These are phyloP conservation scores for Leptura quadrifasciata DNA, from an alignment of 2,888 invertebrate genomes.

Conservation along the genomic window DNA sequence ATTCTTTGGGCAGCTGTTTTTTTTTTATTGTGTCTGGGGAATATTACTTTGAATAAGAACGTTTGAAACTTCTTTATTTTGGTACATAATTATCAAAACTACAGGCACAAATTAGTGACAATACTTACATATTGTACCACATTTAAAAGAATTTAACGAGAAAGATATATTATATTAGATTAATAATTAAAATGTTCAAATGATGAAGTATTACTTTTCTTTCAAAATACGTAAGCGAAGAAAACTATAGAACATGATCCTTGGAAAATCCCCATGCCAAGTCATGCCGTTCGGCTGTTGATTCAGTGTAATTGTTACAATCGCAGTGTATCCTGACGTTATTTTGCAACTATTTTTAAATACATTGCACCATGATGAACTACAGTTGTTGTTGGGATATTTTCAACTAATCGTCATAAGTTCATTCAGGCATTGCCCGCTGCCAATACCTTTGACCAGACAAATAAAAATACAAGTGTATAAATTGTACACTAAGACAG, in stretches of 20 bases:
- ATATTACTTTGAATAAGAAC: no score
- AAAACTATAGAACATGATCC: background rate
- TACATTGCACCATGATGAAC: conserved; percentile 7
- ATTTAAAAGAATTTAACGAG: no score
- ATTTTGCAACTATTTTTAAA: conserved; percentile 7
- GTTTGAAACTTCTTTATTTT: no score
- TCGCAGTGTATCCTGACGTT: background rate
- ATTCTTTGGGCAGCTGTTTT: no score
- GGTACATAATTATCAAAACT: no score
- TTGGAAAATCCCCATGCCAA: conserved; percentile 7
- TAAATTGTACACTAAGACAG: no score
- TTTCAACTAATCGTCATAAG: background rate
- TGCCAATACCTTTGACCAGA: background rate
- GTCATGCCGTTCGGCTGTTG: background rate
- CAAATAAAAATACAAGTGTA: background rate
- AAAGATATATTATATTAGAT: no score
- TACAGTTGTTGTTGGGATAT: conserved; percentile 1
- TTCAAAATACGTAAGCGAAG: background rate
- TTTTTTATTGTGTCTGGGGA: no score
- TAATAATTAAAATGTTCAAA: background rate
- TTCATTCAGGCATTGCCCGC: background rate
- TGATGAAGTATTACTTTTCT: background rate
- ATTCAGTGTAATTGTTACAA: background rate
- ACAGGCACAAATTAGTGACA: no score
- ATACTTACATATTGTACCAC: no score